Base-by-base conservation (phyloP, 2,113 vertebrate genomes). In the Phasianus colchicus region DNA sequence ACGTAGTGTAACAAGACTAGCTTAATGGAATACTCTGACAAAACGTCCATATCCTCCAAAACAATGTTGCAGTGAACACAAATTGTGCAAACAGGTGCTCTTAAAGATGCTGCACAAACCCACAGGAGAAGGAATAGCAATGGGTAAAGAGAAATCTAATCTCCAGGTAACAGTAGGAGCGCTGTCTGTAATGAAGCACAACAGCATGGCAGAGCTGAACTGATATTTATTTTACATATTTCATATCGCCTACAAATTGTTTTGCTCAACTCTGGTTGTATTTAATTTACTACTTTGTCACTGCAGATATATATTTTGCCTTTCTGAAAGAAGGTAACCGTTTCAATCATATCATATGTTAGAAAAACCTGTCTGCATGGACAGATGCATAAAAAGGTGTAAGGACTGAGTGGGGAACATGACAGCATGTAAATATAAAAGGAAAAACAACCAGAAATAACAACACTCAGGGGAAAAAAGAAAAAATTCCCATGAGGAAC, bases 401-500 rank as follows among this genome's bases (percentile, higher is more conserved):
- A 70, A 83, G n/a, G 20, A 40, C 27, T 52, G 25, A 65, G 2
- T 32, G 29, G 25, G 19, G 43, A 91, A 73, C 5, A 9, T 22
- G 9, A 73, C 13, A 54, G 30, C 45, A n/a, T 60, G 19, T 40
- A 76, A 87, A 47, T 19, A 74, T n/a, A 71, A 91, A 42, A 86
- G 11, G 18, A 90, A 43, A 3, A 71, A 52, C 27, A 82, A 84
- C 32, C 47, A 83, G 40, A 78, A 93, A 82, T 14, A 79, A 3
- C 7, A 72, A 1, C 0, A 1, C 21, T 25, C 29, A 74, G 81
- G 48, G 30, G 86, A 27, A 58, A 70, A 57, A 57, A 27, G 24
- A 69, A 58, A 22, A 90, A 32, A 92, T 70, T 91, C 83, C 36
- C 70, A 90, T 73, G 70, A 48, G 71, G 30, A 70, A 98, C 97